Evolutionary conservation across 2,888 invertebrate species (phyloP).

Genomic region (Metopia argyrocephala): DNA sequence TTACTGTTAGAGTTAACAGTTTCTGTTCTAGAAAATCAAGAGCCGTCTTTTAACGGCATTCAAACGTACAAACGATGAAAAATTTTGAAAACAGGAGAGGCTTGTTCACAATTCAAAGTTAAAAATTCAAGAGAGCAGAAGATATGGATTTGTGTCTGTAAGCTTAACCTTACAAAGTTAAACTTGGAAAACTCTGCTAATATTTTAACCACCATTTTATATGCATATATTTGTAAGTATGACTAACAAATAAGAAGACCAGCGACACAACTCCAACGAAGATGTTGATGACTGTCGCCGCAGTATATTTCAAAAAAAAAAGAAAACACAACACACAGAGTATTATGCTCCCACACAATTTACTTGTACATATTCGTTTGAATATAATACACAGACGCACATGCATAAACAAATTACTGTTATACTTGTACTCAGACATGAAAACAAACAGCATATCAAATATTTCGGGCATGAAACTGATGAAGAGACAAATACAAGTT

Average conservation of each 20-base stretch:
- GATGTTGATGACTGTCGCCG: slow-evolving; percentile 29
- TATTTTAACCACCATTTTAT: not conserved
- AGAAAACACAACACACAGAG: not conserved
- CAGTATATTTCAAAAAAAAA: slow-evolving; percentile 1
- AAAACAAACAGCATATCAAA: not conserved
- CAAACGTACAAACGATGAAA: too few species aligned
- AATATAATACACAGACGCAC: not conserved
- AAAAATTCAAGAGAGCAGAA: too few species aligned
- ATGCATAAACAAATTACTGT: not conserved
- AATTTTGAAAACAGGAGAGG: too few species aligned
- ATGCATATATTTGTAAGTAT: not conserved
- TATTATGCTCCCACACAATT: slow-evolving; percentile 7
- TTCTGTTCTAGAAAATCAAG: too few species aligned
- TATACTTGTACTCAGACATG: not conserved
- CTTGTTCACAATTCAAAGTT: too few species aligned
- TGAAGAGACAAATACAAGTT: slow-evolving; percentile 33
- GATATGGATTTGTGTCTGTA: too few species aligned
- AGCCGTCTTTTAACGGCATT: too few species aligned
- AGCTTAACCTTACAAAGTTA: not conserved
- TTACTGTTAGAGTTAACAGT: too few species aligned
- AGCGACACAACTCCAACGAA: slow-evolving; percentile 9
- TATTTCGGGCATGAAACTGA: slow-evolving; percentile 40
- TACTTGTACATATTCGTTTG: not conserved
- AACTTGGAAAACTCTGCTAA: not conserved
- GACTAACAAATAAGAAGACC: slow-evolving; percentile 19